phyloP scores from a whole-genome alignment of 2,888 invertebrate genomes.

The Psylliodes chrysocephalus region DNA sequence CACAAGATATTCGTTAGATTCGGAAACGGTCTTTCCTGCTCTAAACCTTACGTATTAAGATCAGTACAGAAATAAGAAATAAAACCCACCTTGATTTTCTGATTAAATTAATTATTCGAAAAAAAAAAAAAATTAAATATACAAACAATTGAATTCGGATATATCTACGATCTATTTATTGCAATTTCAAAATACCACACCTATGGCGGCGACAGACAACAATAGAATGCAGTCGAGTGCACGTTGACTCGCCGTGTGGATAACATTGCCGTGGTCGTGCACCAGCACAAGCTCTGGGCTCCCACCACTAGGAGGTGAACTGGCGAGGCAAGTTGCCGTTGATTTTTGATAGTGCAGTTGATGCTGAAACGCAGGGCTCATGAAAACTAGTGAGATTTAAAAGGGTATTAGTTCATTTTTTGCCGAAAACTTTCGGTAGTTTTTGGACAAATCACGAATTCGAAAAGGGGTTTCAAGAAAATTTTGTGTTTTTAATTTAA shows the following conservation, averaged over 20 bases:
- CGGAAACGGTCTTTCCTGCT: too few relatives aligned
- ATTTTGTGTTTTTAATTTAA: not conserved
- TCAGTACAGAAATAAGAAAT: too few relatives aligned
- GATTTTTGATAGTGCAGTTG: constrained; percentile 24
- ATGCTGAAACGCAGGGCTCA: constrained; percentile 22
- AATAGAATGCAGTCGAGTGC: constrained; percentile 1
- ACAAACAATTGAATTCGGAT: too few relatives aligned
- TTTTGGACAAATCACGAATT: not conserved
- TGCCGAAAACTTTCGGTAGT: not conserved
- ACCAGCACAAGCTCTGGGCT: constrained; percentile 3
- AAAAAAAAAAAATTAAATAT: too few relatives aligned
- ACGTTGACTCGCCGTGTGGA: not conserved
- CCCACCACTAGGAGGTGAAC: constrained; percentile 10
- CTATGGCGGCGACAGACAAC: not conserved
- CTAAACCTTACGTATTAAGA: too few relatives aligned
- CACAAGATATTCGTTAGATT: too few relatives aligned
- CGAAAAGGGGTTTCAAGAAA: not conserved
- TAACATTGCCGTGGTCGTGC: constrained; percentile 7
- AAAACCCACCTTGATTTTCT: too few relatives aligned
- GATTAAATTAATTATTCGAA: too few relatives aligned
- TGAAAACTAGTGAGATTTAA: constrained; percentile 8
- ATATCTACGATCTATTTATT: not conserved
- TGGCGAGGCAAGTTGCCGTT: constrained; percentile 15
- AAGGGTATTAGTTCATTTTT: not conserved
- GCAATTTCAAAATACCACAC: not conserved